Base-by-base conservation (phyloP, 2,888 invertebrate genomes). In the Agrochola macilenta region DNA sequence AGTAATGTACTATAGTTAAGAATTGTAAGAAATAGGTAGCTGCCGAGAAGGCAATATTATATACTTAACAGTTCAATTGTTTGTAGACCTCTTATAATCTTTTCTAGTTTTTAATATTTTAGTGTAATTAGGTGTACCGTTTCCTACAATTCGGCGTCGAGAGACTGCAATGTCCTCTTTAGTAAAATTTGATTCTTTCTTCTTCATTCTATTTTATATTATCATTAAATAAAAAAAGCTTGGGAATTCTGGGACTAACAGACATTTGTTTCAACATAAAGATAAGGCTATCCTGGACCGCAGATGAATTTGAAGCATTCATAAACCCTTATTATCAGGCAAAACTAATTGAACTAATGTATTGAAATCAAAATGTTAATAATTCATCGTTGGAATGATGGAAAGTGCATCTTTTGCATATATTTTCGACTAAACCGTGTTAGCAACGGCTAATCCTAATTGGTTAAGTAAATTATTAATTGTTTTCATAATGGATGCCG, bases 381-480 rank as follows among this genome's bases (percentile, higher is more conserved):
- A 69, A 30, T 70, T 57, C 3, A 43, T 43, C 57, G 1, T n/a
- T 64, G 39, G 7, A 61, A 46, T 35, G 4, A 39, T 68, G 64
- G 43, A 52, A 81, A 73, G 57, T 71, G 64, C 69, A 83, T 63
- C 68, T 74, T 79, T 72, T 72, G 52, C 61, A 65, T 72, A 83
- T 30, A 84, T 64, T 69, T 69, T 57, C 43, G 9, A 63, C 46
- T 63, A 26, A 14, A 63, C n/a, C n/a, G 35, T n/a, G 17, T 52
- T 30, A 54, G 68, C 26, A 46, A 30, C n/a, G n/a, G 49, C 74
- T 80, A 75, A 78, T 72, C 72, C 82, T 85, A 83, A 83, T 81
- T 81, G 64, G 26, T 23, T n/a, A 49, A 61, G 39, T 78, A 66
- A 77, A 81, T 78, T 49, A 85, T 83, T 81, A 72, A 83, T 77